Percentiles rank a stretch among this genome's conserved stretches.
Conservation (phyloP, 2,113 vertebrate species). For the Suncus etruscus region DNA sequence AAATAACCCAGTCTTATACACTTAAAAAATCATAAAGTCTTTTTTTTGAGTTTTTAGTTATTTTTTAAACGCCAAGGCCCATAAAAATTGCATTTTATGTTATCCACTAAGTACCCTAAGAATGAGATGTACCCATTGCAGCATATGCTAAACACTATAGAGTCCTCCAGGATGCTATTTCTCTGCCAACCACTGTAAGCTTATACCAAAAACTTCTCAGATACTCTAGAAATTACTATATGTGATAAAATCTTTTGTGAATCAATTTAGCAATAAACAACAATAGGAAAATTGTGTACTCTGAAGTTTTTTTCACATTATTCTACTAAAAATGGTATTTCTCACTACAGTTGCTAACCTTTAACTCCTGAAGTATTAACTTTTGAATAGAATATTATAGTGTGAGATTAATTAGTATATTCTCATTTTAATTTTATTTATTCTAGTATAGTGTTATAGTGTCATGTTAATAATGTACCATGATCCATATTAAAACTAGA, state of each 20-base stretch:
- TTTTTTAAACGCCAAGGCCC: neutral
- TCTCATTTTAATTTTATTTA: neutral
- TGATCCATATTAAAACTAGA: constrained; percentile 18
- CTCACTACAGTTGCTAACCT: neutral
- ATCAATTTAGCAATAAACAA: neutral
- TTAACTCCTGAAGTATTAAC: neutral
- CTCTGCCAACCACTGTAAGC: neutral
- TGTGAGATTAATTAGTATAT: constrained; percentile 17
- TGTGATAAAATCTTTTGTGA: neutral
- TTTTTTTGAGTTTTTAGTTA: neutral
- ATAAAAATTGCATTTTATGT: neutral
- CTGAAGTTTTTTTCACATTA: neutral
- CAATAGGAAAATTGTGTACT: constrained; percentile 16
- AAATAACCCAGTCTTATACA: neutral
- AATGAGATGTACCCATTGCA: neutral
- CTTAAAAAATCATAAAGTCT: neutral
- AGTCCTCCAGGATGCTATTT: neutral
- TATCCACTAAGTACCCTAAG: neutral
- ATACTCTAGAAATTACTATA: neutral
- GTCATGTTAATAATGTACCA: constrained; percentile 34
- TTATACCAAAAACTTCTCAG: neutral
- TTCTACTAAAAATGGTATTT: constrained; percentile 22
- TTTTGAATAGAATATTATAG: neutral
- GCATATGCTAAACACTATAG: neutral
- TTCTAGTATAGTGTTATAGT: neutral